Evolutionary conservation across 2,797 vertebrate species (phyloP).

Genomic region (Lutjanus campechanus): DNA sequence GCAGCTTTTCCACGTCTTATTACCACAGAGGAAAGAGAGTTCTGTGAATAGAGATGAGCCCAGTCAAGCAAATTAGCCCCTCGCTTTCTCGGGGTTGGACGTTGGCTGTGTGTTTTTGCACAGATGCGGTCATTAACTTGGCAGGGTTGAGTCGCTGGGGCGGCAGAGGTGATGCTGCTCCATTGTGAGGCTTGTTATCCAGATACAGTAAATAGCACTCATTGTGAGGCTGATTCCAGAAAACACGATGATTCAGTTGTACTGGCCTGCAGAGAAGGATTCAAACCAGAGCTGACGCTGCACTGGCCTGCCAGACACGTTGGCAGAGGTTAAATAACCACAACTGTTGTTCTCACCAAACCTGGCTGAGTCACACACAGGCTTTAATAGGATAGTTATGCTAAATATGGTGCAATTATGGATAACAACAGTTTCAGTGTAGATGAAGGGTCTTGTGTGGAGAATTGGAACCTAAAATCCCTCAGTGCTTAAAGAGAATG

Average conservation of each 20-base stretch:
- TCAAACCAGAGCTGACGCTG: constrained; percentile 24
- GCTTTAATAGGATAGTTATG: constrained; percentile 61
- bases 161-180: constrained; percentile 42
- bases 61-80: constrained; percentile 54
- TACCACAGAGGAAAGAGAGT: constrained; percentile 38
- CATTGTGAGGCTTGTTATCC: constrained; percentile 51
- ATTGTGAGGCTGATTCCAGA: constrained; percentile 41
- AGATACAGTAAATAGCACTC: constrained; percentile 47
- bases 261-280: constrained; percentile 35
- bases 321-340: constrained; percentile 60
- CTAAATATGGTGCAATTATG: constrained; percentile 68
- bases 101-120: constrained; percentile 50
- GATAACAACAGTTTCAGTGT: constrained; percentile 47
- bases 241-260: constrained; percentile 47
- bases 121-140: constrained; percentile 62
- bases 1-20: constrained; percentile 48
- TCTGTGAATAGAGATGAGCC: constrained; percentile 59
- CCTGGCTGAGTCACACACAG: constrained; percentile 49
- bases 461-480: constrained; percentile 34
- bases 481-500: constrained; percentile 16
- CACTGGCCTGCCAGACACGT: constrained; percentile 40
- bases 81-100: constrained; percentile 48
- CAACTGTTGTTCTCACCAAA: constrained; percentile 61
- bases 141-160: constrained; percentile 46
- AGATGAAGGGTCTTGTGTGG: constrained; percentile 49